Evolutionary conservation across 2,113 vertebrate genomes (phyloP), one percentile per base, ranked within the genome.

Genomic region (Regulus satrapa): DNA sequence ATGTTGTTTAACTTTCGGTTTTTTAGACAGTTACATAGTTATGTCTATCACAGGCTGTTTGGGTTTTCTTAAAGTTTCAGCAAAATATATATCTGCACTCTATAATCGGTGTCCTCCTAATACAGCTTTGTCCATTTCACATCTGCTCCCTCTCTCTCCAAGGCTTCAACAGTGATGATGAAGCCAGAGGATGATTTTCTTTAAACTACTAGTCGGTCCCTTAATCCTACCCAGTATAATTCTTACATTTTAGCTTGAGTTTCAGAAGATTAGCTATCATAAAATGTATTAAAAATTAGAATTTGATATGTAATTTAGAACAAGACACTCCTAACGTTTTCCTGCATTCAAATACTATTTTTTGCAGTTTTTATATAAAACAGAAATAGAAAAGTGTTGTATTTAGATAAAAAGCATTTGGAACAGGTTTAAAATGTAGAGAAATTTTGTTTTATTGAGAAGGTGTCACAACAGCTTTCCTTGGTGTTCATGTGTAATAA

Each of bases 361-460:
- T 80, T 82, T 64, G 14, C 31, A 18, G 21, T 3, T 79, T 88
- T 86, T 36, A 38, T 43, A 58, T 28, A 94, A 71, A 86, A 55
- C 36, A 64, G 8, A 67, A 94, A 62, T 76, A 85, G 40, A 54
- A 93, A 79, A 77, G 14, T 51, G 12, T 72, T 59, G 26, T 38
- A 24, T 69, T 81, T 82, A 24, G n/a, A 88, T 29, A 94, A 93
- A 92, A 94, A 86, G 26, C 67, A 96, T 80, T 51, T 90, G 34
- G 68, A 86, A 80, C 41, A 90, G 20, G 20, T 55, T 93, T 82
- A 61, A 94, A 92, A 72, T 5, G 12, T 63, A 77, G 12, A 88
- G 25, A 88, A 88, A 58, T 38, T 48, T 72, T 77, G 51, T 73
- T 96, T 97, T 96, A 95, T 89, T 96, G 83, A 86, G 77, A 87